phyloP scores from a whole-genome alignment of 1,140 invertebrate genomes.

The Gryllus bimaculatus region DNA sequence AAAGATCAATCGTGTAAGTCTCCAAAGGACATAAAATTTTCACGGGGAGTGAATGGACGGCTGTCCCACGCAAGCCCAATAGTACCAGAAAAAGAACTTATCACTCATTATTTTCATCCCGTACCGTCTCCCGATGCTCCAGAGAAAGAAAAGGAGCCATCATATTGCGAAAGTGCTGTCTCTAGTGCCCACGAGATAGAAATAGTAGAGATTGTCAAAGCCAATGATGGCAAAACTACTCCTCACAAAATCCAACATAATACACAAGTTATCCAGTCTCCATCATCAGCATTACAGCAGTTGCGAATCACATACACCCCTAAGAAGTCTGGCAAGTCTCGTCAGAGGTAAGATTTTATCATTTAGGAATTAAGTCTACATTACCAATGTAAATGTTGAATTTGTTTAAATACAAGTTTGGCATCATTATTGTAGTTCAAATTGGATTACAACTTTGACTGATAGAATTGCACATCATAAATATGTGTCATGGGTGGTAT shows the following conservation, averaged over 20 bases:
- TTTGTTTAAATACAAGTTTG: no score
- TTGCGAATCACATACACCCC: conserved; percentile 14
- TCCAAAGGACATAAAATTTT: conserved; percentile 21
- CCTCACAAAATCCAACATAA: conserved; percentile 20
- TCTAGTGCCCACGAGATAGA: background rate
- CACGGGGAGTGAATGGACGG: conserved; percentile 24
- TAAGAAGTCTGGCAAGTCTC: conserved; percentile 12
- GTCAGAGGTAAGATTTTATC: conserved; percentile 9
- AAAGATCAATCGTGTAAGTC: background rate
- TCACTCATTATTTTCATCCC: background rate
- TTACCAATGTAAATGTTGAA: no score
- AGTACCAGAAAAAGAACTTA: conserved; percentile 12
- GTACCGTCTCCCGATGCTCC: background rate
- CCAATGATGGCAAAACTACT: background rate
- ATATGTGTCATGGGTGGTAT: no score
- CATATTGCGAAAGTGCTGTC: background rate
- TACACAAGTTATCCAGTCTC: conserved; percentile 10
- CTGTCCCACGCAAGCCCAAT: conserved; percentile 25
- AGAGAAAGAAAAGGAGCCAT: background rate
- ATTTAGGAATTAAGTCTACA: no score
- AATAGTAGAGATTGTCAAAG: background rate
- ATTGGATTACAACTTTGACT: no score
- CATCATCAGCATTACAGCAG: conserved; percentile 15
- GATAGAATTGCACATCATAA: no score
- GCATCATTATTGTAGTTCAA: no score